These are phyloP conservation scores for Aphaenogaster ashmeadi DNA, from an alignment of 1,140 invertebrate genomes.

Conservation along the genomic window DNA sequence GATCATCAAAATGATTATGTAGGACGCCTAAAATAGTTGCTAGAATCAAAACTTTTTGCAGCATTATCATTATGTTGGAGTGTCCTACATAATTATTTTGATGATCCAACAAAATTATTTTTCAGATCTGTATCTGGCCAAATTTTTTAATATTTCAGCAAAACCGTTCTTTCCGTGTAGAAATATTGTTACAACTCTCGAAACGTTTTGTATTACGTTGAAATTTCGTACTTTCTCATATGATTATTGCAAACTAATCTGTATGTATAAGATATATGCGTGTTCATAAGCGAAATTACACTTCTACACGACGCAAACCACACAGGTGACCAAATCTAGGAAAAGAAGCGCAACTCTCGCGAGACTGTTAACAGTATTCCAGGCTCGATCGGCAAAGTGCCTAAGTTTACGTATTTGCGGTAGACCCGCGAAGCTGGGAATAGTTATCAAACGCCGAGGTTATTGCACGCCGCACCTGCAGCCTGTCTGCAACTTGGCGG, in stretches of 20 bases:
- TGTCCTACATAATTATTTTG: too few relatives aligned
- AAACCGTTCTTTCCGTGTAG: too few relatives aligned
- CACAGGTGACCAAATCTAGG: neutral
- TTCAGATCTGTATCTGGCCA: too few relatives aligned
- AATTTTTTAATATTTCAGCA: too few relatives aligned
- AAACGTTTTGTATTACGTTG: neutral
- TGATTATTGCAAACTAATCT: neutral
- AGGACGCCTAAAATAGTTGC: too few relatives aligned
- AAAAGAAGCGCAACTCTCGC: conserved; percentile 19
- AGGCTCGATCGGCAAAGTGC: conserved; percentile 55
- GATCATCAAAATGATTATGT: too few relatives aligned
- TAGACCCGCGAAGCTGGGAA: conserved; percentile 61
- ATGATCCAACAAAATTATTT: too few relatives aligned
- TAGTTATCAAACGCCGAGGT: conserved; percentile 83
- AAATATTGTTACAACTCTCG: neutral
- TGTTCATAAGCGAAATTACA: neutral
- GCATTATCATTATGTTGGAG: too few relatives aligned
- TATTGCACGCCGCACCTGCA: conserved; percentile 75
- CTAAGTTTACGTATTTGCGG: conserved; percentile 64
- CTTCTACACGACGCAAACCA: neutral
- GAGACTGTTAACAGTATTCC: conserved; percentile 31
- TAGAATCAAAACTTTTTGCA: too few relatives aligned
- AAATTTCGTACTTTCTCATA: neutral
- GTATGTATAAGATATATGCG: neutral
- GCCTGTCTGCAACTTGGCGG: conserved; percentile 75